Percentiles rank a stretch among this genome's conserved stretches.
Conservation (phyloP, 2,888 invertebrate species). For the Nemotelus pantherinus region DNA sequence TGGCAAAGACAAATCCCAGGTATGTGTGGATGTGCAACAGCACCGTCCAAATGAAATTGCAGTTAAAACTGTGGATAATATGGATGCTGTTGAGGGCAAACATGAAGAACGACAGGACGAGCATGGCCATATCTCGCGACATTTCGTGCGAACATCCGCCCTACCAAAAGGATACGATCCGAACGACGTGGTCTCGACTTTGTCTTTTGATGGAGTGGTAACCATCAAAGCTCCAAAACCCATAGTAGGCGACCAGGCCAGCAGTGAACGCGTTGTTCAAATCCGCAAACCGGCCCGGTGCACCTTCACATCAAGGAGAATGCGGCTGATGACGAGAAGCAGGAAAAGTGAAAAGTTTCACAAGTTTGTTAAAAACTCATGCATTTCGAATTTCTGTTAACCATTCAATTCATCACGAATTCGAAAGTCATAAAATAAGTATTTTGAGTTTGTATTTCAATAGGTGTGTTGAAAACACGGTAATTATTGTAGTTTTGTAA, state of each 20-base stretch:
- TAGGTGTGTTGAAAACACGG: no score
- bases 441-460: no score
- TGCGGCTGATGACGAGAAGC: background rate
- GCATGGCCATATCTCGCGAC: constrained; percentile 78
- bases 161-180: constrained; percentile 81
- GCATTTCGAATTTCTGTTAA: no score
- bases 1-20: constrained; percentile 75
- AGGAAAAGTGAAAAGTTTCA: background rate
- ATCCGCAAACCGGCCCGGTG: constrained; percentile 70
- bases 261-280: constrained; percentile 68
- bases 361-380: background rate
- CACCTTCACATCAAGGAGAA: constrained; percentile 1
- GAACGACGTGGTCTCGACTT: constrained; percentile 75
- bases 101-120: constrained; percentile 80
- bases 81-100: constrained; percentile 79
- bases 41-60: constrained; percentile 82
- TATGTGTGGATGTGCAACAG: constrained; percentile 79
- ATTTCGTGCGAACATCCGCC: constrained; percentile 79
- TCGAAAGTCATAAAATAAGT: background rate
- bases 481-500: no score
- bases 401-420: background rate
- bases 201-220: constrained; percentile 80
- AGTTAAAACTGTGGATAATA: constrained; percentile 79
- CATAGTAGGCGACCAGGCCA: constrained; percentile 55
- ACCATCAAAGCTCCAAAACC: constrained; percentile 73